Evolutionary conservation across 1,140 invertebrate genomes (phyloP).

Genomic region (Lucilia cuprina): DNA sequence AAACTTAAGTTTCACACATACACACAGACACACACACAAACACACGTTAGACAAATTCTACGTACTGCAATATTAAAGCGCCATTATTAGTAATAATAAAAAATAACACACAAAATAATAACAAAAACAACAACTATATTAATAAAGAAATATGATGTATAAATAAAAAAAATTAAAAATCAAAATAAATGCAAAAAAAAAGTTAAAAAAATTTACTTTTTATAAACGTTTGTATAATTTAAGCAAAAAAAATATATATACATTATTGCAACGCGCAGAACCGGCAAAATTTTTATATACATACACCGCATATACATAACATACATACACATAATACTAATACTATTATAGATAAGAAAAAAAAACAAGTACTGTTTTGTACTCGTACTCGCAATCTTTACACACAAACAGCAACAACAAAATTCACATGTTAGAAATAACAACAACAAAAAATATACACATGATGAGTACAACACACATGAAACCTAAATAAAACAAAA

Average conservation of each 20-base stretch:
- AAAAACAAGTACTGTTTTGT: not conserved
- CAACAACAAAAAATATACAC: not conserved
- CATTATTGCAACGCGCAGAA: not conserved
- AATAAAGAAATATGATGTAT: not conserved
- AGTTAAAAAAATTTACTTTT: not conserved
- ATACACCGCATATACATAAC: not conserved
- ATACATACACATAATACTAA: not conserved
- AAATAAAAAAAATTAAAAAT: not conserved
- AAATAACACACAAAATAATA: not conserved
- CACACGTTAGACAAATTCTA: not conserved
- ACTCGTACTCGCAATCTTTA: not conserved
- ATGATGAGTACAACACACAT: not conserved
- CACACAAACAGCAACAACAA: too few relatives aligned
- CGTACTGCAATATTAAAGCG: not conserved
- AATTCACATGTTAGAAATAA: not conserved
- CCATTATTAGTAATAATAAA: conserved; percentile 9
- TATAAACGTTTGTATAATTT: not conserved
- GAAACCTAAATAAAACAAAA: not conserved
- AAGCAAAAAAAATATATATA: not conserved
- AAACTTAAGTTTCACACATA: not conserved
- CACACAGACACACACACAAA: not conserved
- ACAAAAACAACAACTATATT: not conserved
- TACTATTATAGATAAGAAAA: not conserved
- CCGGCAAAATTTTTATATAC: not conserved
- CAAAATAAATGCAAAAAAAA: conserved; percentile 12